phyloP scores from a whole-genome alignment of 2,888 invertebrate genomes.

The Polylopha cassiicola region DNA sequence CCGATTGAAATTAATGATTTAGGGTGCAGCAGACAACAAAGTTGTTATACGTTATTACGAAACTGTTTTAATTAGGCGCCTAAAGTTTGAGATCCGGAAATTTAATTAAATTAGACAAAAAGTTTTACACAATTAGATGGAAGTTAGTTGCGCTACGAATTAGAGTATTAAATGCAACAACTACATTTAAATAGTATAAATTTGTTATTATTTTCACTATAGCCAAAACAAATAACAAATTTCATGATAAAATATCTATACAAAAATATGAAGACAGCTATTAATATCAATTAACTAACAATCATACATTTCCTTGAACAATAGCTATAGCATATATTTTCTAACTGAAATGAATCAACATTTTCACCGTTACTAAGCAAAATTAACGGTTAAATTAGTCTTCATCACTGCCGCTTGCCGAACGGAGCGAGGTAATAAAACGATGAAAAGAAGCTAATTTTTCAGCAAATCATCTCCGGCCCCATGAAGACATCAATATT shows the following conservation, averaged over 20 bases:
- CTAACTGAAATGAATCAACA: slow-evolving; percentile 46
- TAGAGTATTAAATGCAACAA: too few species aligned
- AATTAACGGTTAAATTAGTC: slow-evolving; percentile 74
- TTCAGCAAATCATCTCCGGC: slow-evolving; percentile 75
- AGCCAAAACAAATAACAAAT: too few species aligned
- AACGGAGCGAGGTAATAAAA: slow-evolving; percentile 66
- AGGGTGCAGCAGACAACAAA: slow-evolving; percentile 14
- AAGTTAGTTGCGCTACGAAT: too few species aligned
- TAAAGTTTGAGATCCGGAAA: too few species aligned
- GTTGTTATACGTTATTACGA: slow-evolving; percentile 3
- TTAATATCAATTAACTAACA: slow-evolving; percentile 17
- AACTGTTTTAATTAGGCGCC: slow-evolving; percentile 14
- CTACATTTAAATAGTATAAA: too few species aligned
- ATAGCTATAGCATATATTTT: slow-evolving; percentile 23
- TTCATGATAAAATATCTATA: too few species aligned
- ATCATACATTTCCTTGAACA: slow-evolving; percentile 13
- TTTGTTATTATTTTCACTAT: too few species aligned
- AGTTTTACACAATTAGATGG: too few species aligned
- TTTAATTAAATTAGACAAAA: too few species aligned
- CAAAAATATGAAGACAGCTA: slow-evolving; percentile 2
- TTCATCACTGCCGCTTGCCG: slow-evolving; percentile 64
- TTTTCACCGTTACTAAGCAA: slow-evolving; percentile 60
- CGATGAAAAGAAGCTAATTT: slow-evolving; percentile 76
- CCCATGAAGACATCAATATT: slow-evolving; percentile 76
- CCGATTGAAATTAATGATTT: too few species aligned